Conservation (phyloP, 2,797 vertebrate species). For the Phoeniculus purpureus region DNA sequence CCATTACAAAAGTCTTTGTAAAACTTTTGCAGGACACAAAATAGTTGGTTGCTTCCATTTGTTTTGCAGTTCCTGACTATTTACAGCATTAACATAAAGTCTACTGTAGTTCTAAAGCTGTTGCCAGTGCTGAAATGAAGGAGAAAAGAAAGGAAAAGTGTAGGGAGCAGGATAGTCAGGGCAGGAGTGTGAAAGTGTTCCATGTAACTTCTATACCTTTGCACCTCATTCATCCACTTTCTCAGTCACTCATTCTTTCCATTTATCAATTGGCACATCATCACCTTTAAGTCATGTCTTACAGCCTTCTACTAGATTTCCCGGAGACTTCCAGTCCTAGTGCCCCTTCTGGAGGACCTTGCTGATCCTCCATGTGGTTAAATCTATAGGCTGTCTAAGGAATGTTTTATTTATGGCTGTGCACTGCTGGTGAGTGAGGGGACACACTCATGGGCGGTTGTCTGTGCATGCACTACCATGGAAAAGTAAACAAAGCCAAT, state of each 20-base stretch:
- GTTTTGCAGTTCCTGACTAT: background rate
- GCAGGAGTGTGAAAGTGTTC: background rate
- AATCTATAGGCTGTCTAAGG: background rate
- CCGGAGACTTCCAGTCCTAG: background rate
- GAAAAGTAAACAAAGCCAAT: constrained; percentile 45
- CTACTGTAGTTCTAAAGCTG: background rate
- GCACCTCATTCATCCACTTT: background rate
- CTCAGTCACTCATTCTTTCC: background rate
- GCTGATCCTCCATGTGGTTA: background rate
- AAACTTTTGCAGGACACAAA: background rate
- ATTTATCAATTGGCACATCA: background rate
- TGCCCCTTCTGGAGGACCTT: background rate
- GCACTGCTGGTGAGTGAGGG: background rate
- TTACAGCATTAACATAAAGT: background rate
- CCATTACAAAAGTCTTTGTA: background rate
- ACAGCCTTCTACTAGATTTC: background rate
- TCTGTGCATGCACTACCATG: background rate
- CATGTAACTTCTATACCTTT: background rate
- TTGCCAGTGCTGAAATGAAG: background rate
- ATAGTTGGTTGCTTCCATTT: background rate
- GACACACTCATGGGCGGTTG: background rate
- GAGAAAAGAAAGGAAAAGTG: background rate
- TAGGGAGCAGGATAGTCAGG: background rate
- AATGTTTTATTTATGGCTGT: constrained; percentile 29
- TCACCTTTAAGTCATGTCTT: background rate